A percentile compares a stretch with the other conserved stretches of the same genome.
These are phyloP conservation scores for Trichacis sp. DNA, from an alignment of 2,888 invertebrate species.

Conservation along the genomic window DNA sequence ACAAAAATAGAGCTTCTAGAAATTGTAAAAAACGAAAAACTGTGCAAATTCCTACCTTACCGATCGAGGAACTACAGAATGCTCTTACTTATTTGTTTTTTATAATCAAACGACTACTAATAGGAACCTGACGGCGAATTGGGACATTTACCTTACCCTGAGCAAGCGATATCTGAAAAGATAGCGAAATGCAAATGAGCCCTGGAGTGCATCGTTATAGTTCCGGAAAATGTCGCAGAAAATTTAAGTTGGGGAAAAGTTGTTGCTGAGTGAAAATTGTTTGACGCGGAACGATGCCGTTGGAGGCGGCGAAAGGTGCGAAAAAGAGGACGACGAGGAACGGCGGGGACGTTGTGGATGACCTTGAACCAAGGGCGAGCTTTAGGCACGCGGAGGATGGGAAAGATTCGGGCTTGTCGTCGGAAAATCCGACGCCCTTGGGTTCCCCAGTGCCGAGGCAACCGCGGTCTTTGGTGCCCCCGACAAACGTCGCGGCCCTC, in stretches of 20 bases:
- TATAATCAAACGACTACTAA: too few species aligned
- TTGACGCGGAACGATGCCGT: slow-evolving; percentile 43
- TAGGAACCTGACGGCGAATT: too few species aligned
- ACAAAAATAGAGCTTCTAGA: too few species aligned
- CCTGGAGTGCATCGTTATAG: too few species aligned
- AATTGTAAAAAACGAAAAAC: too few species aligned
- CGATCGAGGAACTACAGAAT: too few species aligned
- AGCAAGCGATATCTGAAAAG: too few species aligned
- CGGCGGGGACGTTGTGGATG: slow-evolving; percentile 25
- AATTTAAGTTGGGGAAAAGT: slow-evolving; percentile 9
- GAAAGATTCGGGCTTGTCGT: slow-evolving; percentile 64
- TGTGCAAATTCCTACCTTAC: too few species aligned
- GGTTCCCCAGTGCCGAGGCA: slow-evolving; percentile 62
- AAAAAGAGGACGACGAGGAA: slow-evolving; percentile 48
- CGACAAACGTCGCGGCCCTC: slow-evolving; percentile 44
- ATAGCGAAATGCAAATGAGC: too few species aligned
- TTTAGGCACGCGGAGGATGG: slow-evolving; percentile 54
- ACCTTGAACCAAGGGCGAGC: slow-evolving; percentile 26
- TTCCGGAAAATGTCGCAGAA: too few species aligned
- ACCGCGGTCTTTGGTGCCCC: slow-evolving; percentile 41
- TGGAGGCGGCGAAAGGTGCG: slow-evolving; percentile 50
- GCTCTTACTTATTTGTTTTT: too few species aligned
- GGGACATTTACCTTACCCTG: too few species aligned
- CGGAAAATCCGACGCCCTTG: slow-evolving; percentile 63
- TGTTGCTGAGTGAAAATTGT: slow-evolving; percentile 24